Conservation (phyloP, 2,888 invertebrate genomes). For the Ichneumoninae sp. region DNA sequence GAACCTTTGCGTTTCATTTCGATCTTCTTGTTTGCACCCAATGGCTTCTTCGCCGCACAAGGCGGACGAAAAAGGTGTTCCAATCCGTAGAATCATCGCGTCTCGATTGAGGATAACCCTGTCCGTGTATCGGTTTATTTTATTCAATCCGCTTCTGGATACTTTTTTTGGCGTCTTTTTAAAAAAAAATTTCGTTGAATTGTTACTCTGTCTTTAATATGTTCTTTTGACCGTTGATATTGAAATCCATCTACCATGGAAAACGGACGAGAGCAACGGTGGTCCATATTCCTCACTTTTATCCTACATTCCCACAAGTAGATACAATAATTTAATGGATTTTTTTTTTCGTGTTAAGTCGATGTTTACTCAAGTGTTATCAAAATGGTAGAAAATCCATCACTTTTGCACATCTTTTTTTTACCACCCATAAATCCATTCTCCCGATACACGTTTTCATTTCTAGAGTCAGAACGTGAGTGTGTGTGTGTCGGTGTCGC, state of each 20-base stretch:
- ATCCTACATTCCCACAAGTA: not conserved
- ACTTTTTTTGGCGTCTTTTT: not conserved
- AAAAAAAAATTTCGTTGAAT: not conserved
- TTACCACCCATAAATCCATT: constrained; percentile 27
- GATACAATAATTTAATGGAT: constrained; percentile 1
- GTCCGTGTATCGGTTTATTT: constrained; percentile 38
- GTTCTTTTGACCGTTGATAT: not conserved
- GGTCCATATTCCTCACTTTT: not conserved
- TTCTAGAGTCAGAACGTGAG: not conserved
- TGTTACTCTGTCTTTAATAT: not conserved
- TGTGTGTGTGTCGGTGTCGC: not conserved
- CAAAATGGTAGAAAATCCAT: constrained; percentile 12
- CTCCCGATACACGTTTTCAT: constrained; percentile 14
- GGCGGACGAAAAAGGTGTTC: constrained; percentile 71
- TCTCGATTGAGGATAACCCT: constrained; percentile 59
- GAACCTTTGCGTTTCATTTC: constrained; percentile 64
- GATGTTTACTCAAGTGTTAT: constrained; percentile 9
- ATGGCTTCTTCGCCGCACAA: constrained; percentile 40
- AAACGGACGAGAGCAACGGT: not conserved
- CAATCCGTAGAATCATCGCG: constrained; percentile 69
- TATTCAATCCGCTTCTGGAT: constrained; percentile 16
- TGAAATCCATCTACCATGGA: not conserved
- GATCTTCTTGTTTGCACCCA: constrained; percentile 59
- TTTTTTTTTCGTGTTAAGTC: not conserved
- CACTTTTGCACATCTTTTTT: constrained; percentile 15